Conservation (phyloP, 2,113 vertebrate genomes). For the Romanogobio albipinnatus region DNA sequence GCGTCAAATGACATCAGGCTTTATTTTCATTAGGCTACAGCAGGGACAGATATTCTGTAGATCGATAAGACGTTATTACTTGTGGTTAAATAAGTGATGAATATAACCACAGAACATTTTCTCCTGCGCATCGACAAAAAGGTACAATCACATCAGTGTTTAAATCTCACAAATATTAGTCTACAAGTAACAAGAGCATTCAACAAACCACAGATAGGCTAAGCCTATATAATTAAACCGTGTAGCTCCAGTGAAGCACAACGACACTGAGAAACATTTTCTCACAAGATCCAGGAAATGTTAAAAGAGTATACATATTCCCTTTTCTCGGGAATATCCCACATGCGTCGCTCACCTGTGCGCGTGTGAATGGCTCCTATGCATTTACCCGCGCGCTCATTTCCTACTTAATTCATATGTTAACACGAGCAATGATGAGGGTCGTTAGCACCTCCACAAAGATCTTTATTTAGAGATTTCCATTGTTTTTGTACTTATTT, state of each 20-base stretch:
- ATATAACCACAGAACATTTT: constrained; percentile 31
- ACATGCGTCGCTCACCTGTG: constrained; percentile 76
- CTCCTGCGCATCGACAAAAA: not conserved
- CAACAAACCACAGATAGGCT: not conserved
- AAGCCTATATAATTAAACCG: not conserved
- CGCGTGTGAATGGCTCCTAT: constrained; percentile 77
- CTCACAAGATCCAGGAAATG: constrained; percentile 61
- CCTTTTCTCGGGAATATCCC: constrained; percentile 65
- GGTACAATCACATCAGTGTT: not conserved
- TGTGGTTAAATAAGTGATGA: constrained; percentile 54
- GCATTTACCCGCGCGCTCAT: constrained; percentile 83
- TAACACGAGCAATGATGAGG: constrained; percentile 79
- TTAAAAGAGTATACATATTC: constrained; percentile 45
- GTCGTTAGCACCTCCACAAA: constrained; percentile 84
- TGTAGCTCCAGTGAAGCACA: constrained; percentile 32
- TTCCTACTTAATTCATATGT: constrained; percentile 91
- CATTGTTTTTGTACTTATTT: constrained; percentile 75
- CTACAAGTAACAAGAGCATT: not conserved
- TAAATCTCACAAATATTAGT: not conserved
- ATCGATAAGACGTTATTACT: constrained; percentile 62
- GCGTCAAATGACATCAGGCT: constrained; percentile 59
- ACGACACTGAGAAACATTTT: constrained; percentile 52
- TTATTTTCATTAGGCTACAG: constrained; percentile 66
- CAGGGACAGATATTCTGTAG: constrained; percentile 58
- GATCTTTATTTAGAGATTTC: constrained; percentile 78